Base-by-base conservation (phyloP, 2,113 vertebrate species). In the Nothoprocta pentlandii region DNA sequence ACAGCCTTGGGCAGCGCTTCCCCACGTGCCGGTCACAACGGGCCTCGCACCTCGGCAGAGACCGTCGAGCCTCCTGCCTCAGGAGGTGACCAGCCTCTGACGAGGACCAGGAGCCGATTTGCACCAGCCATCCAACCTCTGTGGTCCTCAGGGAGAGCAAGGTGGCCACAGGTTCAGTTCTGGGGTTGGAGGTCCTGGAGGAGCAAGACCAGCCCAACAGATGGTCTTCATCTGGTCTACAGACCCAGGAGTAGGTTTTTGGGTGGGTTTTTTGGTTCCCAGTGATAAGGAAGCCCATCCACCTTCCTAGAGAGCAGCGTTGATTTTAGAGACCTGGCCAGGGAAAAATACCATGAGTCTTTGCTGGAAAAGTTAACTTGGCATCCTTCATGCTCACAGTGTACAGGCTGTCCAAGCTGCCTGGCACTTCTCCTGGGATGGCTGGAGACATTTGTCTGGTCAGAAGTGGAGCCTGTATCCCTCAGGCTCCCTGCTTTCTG, bases 391-490 rank as follows among this genome's bases (percentile, higher is more conserved):
- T 86, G n/a, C 41, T 39, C 89, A 67, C 66, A 41, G 59, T 6
- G 46, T 70, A n/a, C 53, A 80, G 41, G 54, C 75, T 77, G 17
- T 62, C 74, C 89, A 82, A 71, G 81, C 87, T 71, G 49, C 69
- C 76, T 94, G 92, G 80, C 80, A 89, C 34, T 34, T 88, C 58
- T 83, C 47, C 67, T 92, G 70, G 36, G 78, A 59, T 73, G 70
- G 41, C 71, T 96, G 81, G 84, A 77, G 93, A 92, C 67, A 2
- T 84, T 89, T 97, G 96, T 95, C 91, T 81, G 41, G 81, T 92
- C 91, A 95, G 89, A 94, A 95, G 93, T 94, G 78, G 91, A 89
- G n/a, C n/a, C 76, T 1, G 0, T 42, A 53, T 71, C 16, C 74
- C 10, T n/a, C 1, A 1, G 51, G 28, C 17, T 21, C 61, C 0